Conservation (phyloP, 2,888 invertebrate species). For the Ochlodes sylvanus region DNA sequence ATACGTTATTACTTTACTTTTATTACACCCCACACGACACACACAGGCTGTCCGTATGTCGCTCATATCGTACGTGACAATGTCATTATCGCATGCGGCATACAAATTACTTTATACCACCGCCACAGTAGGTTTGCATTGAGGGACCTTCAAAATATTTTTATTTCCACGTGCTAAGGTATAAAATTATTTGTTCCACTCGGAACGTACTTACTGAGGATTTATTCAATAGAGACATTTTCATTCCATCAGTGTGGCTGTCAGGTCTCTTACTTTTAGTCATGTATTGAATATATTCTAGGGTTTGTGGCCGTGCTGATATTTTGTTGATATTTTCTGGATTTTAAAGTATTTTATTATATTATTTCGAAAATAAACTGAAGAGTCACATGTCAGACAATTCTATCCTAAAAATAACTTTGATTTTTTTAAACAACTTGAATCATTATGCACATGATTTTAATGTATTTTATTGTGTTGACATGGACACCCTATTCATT, state of each 20-base stretch:
- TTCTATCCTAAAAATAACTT: too few relatives aligned
- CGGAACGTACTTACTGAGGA: constrained; percentile 28
- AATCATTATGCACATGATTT: too few relatives aligned
- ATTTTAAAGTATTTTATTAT: background rate
- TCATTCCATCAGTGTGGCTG: constrained; percentile 51
- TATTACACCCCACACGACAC: constrained; percentile 20
- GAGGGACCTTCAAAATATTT: constrained; percentile 43
- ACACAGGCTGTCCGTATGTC: constrained; percentile 50
- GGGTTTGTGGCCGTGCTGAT: constrained; percentile 21
- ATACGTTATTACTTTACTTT: constrained; percentile 22
- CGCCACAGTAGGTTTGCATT: constrained; percentile 42
- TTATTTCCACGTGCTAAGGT: constrained; percentile 46
- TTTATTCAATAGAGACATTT: constrained; percentile 48
- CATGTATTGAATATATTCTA: constrained; percentile 42
- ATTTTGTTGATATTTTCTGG: constrained; percentile 21
- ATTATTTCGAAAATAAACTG: too few relatives aligned
- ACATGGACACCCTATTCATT: too few relatives aligned
- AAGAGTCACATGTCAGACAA: too few relatives aligned
- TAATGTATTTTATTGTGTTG: too few relatives aligned
- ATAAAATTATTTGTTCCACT: constrained; percentile 37
- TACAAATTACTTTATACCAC: constrained; percentile 56
- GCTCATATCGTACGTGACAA: constrained; percentile 59
- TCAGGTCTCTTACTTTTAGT: constrained; percentile 28
- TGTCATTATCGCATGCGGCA: constrained; percentile 59
- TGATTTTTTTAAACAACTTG: too few relatives aligned